phyloP scores from a whole-genome alignment of 2,113 vertebrate species.

The Eulacestoma nigropectus region DNA sequence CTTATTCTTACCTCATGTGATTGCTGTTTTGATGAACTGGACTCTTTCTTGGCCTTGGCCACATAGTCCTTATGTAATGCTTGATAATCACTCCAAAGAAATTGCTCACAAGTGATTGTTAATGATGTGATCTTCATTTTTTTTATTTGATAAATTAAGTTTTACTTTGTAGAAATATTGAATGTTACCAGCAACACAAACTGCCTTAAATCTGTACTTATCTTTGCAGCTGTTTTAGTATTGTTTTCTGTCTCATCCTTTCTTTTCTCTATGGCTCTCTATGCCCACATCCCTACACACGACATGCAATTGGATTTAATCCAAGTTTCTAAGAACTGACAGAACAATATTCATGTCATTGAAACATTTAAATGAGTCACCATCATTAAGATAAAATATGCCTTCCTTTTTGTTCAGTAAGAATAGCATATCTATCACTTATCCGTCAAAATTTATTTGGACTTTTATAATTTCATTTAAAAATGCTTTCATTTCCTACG shows the following conservation, averaged over 20 bases:
- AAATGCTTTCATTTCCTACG: neutral
- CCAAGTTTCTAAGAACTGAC: neutral
- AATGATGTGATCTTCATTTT: neutral
- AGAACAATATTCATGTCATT: neutral
- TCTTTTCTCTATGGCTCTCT: neutral
- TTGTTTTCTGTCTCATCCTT: neutral
- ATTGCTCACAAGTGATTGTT: neutral
- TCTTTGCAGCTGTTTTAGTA: neutral
- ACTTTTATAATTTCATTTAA: neutral
- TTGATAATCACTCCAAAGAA: neutral
- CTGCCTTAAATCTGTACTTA: neutral
- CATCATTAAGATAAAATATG: neutral
- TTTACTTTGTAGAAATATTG: neutral
- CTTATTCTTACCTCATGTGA: neutral
- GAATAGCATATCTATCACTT: neutral
- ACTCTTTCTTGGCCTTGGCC: neutral
- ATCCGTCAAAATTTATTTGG: neutral
- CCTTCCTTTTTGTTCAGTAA: neutral
- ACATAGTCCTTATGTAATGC: neutral
- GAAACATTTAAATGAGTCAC: neutral
- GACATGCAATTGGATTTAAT: neutral
- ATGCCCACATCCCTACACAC: accelerated
- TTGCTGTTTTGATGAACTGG: neutral
- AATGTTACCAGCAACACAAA: neutral
- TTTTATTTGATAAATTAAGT: neutral